Conservation (phyloP, 2,888 invertebrate species). For the Erebia palarica region DNA sequence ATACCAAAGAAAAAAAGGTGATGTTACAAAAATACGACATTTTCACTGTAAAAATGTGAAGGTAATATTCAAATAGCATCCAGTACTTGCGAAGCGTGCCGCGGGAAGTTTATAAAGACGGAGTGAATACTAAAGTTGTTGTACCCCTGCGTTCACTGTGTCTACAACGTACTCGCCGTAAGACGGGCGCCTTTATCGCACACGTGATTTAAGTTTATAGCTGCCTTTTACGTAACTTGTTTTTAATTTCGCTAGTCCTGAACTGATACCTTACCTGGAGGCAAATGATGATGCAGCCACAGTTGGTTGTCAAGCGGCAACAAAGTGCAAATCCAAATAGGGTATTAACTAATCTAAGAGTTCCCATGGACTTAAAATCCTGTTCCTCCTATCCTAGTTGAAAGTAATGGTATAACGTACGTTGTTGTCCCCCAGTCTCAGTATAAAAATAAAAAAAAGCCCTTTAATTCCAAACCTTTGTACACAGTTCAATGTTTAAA, state of each 20-base stretch:
- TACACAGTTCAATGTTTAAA: no score
- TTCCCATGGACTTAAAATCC: no score
- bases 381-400: no score
- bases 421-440: no score
- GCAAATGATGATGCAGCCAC: no score
- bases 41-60: conserved; percentile 17
- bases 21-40: background rate
- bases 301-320: no score
- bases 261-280: no score
- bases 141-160: conserved; percentile 23
- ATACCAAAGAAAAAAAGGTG: background rate
- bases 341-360: no score
- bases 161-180: background rate
- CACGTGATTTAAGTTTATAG: conserved; percentile 3
- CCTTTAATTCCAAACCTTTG: background rate
- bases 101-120: conserved; percentile 25
- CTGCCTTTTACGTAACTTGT: background rate
- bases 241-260: no score
- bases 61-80: conserved; percentile 25
- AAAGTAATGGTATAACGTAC: no score
- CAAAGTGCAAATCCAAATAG: no score
- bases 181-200: conserved; percentile 11
- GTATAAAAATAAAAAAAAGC: conserved; percentile 15
- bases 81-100: conserved; percentile 18
- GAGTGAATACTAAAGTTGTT: conserved; percentile 28